Conservation (phyloP, 2,113 vertebrate genomes). For the Sapayoa aenigma region DNA sequence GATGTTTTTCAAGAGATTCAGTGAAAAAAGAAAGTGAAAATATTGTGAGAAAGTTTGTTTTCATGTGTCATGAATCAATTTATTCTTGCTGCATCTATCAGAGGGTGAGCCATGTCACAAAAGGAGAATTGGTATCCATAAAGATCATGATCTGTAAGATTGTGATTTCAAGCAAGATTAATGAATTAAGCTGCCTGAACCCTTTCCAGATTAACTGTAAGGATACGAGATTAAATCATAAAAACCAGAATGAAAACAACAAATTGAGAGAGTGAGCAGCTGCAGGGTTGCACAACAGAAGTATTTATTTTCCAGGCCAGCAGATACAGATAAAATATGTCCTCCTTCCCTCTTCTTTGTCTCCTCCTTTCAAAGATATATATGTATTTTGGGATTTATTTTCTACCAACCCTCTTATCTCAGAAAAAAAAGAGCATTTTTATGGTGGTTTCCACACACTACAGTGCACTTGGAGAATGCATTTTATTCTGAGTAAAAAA, state of each 20-base stretch:
- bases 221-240: constrained; percentile 39
- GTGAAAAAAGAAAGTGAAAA: not conserved
- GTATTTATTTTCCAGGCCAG: constrained; percentile 44
- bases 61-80: not conserved
- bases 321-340: not conserved
- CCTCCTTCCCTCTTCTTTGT: not conserved
- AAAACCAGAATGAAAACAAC: not conserved
- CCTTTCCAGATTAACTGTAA: constrained; percentile 8
- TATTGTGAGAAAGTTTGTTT: not conserved
- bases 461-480: not conserved
- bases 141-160: constrained; percentile 6
- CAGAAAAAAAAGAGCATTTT: not conserved
- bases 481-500: not conserved
- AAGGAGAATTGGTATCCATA: not conserved
- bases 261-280: constrained; percentile 24
- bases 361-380: not conserved
- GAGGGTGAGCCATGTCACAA: not conserved
- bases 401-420: not conserved
- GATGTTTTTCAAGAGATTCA: not conserved
- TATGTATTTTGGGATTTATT: not conserved
- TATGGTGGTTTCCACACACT: not conserved
- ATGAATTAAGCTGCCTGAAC: not conserved
- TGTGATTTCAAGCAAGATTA: constrained; percentile 32
- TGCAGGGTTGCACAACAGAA: constrained; percentile 28
- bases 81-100: not conserved